These are phyloP conservation scores for Mesembrinibis cayennensis DNA, from an alignment of 2,113 vertebrate genomes.

Conservation along the genomic window DNA sequence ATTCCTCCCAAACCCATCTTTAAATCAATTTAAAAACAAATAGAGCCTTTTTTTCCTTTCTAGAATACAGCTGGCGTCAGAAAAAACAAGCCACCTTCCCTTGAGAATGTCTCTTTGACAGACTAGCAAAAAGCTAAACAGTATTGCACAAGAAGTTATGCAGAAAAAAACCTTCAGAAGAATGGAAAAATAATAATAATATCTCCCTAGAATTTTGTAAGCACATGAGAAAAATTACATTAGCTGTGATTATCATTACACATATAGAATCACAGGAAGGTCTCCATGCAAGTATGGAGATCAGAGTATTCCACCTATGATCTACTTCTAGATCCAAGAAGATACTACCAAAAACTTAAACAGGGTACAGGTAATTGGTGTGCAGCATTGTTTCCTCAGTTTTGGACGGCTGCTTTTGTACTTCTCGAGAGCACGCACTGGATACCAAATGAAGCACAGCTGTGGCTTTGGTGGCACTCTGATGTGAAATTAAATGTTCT, in stretches of 20 bases:
- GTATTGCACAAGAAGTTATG: background rate
- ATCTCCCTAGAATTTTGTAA: background rate
- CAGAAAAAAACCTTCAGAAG: background rate
- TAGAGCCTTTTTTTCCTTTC: background rate
- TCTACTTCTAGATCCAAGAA: background rate
- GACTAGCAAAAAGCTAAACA: background rate
- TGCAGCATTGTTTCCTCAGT: background rate
- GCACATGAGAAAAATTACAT: background rate
- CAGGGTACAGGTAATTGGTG: background rate
- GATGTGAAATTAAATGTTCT: background rate
- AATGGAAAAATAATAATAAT: background rate
- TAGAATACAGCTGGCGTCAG: background rate
- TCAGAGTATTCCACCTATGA: background rate
- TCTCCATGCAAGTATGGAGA: background rate
- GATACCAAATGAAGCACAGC: background rate
- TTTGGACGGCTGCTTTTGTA: background rate
- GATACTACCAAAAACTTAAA: background rate
- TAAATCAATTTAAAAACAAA: background rate
- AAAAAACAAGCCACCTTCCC: background rate
- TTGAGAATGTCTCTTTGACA: background rate
- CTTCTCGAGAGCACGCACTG: accelerated
- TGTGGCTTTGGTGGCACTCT: background rate
- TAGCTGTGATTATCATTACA: background rate
- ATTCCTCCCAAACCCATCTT: background rate
- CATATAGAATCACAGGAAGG: background rate